Evolutionary conservation across 2,888 invertebrate genomes (phyloP).

Genomic region (Empis livida): DNA sequence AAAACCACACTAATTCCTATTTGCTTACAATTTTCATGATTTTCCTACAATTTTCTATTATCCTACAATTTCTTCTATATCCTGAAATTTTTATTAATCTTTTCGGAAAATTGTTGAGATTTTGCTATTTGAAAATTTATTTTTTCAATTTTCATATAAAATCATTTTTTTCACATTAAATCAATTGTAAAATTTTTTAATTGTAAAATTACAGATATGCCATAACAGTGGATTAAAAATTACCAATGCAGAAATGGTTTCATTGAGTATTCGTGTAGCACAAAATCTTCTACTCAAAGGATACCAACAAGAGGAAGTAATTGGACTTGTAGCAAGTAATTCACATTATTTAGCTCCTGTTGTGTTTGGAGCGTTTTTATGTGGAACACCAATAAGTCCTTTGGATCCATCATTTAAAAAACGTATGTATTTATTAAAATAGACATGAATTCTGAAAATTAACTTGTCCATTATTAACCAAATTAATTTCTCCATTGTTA

Average conservation of each 20-base stretch:
- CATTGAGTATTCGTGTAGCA: constrained; percentile 14
- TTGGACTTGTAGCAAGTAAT: constrained; percentile 27
- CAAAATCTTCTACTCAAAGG: constrained; percentile 10
- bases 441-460: not conserved
- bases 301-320: constrained; percentile 26
- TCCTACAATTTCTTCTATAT: no score
- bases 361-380: constrained; percentile 25
- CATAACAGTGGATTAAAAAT: constrained; percentile 25
- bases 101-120: no score
- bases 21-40: no score
- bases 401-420: constrained; percentile 25
- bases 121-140: no score
- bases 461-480: not conserved
- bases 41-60: no score
- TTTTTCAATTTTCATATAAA: no score
- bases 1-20: no score
- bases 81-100: no score
- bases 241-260: constrained; percentile 25
- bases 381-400: constrained; percentile 28
- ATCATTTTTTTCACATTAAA: no score
- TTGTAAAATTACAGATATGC: constrained; percentile 21
- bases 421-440: constrained; percentile 12
- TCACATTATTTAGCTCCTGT: constrained; percentile 26
- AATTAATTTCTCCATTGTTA: not conserved
- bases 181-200: no score